Conservation (phyloP, 1,140 invertebrate species). For the Saccostrea echinata region DNA sequence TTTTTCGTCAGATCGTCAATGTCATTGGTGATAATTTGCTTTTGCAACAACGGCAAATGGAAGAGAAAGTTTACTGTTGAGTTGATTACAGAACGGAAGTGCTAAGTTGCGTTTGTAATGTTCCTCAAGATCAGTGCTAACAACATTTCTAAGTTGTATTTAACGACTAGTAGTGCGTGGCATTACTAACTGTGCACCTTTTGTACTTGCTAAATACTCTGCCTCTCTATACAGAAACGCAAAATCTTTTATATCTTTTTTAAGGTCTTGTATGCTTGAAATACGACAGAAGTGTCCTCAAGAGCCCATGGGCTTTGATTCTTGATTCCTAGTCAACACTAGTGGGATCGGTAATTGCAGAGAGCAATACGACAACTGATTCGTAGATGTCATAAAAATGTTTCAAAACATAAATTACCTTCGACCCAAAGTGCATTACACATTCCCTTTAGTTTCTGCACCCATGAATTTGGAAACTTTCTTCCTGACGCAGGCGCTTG, state of each 20-base stretch:
- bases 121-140: not conserved
- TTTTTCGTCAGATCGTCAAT: no score
- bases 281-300: no score
- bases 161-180: conserved; percentile 27
- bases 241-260: not conserved
- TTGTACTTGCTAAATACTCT: no score
- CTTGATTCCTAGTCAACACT: no score
- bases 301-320: no score
- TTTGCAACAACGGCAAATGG: not conserved
- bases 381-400: no score
- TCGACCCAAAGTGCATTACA: no score
- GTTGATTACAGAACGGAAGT: conserved; percentile 33
- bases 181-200: not conserved
- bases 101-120: conserved; percentile 24
- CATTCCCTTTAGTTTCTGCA: conserved; percentile 40
- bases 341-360: no score
- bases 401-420: no score
- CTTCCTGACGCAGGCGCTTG: conserved; percentile 22
- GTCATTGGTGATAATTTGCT: no score
- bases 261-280: not conserved
- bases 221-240: no score
- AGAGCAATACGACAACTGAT: no score
- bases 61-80: not conserved
- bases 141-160: not conserved
- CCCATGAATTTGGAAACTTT: conserved; percentile 1